Percentiles rank a stretch among this genome's conserved stretches.
Conservation (phyloP, 2,888 invertebrate species). For the Dione vanillae region DNA sequence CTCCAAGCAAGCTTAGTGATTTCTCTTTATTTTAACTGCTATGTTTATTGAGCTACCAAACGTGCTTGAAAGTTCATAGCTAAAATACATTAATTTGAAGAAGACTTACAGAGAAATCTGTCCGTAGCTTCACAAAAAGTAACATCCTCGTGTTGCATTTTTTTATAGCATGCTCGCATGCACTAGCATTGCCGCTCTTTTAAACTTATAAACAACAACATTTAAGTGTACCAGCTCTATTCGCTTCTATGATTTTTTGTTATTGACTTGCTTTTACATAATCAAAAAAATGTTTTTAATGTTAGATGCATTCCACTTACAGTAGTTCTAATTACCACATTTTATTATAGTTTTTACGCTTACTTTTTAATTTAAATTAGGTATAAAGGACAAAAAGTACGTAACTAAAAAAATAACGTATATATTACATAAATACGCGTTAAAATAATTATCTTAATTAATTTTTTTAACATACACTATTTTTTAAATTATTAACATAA, state of each 20-base stretch:
- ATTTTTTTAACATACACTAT: no score
- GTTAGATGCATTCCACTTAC: neutral
- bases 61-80: slow-evolving; percentile 7
- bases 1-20: slow-evolving; percentile 48
- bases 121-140: slow-evolving; percentile 4
- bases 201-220: neutral
- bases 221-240: neutral
- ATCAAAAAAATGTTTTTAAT: neutral
- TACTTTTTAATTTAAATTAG: slow-evolving; percentile 5
- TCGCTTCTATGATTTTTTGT: slow-evolving; percentile 1
- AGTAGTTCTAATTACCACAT: neutral
- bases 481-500: neutral
- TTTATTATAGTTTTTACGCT: slow-evolving; percentile 3
- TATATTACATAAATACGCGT: no score
- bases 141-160: slow-evolving; percentile 1
- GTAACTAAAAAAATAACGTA: neutral
- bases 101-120: neutral
- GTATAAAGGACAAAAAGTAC: neutral
- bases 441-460: no score
- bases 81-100: slow-evolving; percentile 1
- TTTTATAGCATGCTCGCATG: slow-evolving; percentile 22
- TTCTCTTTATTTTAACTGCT: slow-evolving; percentile 20
- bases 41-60: slow-evolving; percentile 6
- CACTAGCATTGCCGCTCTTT: neutral
- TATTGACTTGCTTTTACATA: slow-evolving; percentile 1